Evolutionary conservation across 35 echinoderm and acorn worm genomes (phyloP), one percentile per base, ranked within the genome.

Genomic region (Heliocidaris erythrogramma): DNA sequence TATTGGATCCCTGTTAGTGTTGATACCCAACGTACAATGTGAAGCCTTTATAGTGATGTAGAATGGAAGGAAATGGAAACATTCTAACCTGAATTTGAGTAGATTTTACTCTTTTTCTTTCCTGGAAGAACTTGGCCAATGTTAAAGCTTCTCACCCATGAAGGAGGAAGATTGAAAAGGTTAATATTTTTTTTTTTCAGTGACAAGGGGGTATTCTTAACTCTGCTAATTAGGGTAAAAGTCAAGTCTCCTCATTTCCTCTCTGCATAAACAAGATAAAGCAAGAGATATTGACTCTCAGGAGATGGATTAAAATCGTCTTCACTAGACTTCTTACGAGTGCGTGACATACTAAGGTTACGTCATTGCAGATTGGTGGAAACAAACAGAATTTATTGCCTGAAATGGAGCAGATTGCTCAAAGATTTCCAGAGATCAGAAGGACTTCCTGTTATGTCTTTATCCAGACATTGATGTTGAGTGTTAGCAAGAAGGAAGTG

Each of bases 241-340:
- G 65, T 78, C n/a, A 21, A 78, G 18, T 21, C 65, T 78, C 65
- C 27, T 78, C 65, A 78, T 78, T 78, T 78, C 65, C 65, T 78
- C 65, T n/a, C 65, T 78, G 65, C 65, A 78, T 27, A 78, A 78
- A 78, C 65, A 78, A 78, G 65, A 78, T 78, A 78, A 78, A 78
- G 21, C 65, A 78, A 78, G 27, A 78, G 65, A 78, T 78, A 24
- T 78, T 8, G 18, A 18, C 27, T 78, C 21, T n/a, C 27, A 27
- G 65, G 65, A 78, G 65, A 78, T 78, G 65, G 65, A 78, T 78
- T 24, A 78, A n/a, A 78, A 6, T n/a, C 65, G 65, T n/a, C 5
- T 78, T 78, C 65, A 78, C n/a, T 78, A 78, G 65, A 21, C 18
- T 78, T 7, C 65, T 78, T 29, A 78, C 18, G 18, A n/a, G 65